Percentiles rank a stretch among this genome's conserved stretches.
phyloP scores from a whole-genome alignment of 2,888 invertebrate species.

The Aphodius granarius region DNA sequence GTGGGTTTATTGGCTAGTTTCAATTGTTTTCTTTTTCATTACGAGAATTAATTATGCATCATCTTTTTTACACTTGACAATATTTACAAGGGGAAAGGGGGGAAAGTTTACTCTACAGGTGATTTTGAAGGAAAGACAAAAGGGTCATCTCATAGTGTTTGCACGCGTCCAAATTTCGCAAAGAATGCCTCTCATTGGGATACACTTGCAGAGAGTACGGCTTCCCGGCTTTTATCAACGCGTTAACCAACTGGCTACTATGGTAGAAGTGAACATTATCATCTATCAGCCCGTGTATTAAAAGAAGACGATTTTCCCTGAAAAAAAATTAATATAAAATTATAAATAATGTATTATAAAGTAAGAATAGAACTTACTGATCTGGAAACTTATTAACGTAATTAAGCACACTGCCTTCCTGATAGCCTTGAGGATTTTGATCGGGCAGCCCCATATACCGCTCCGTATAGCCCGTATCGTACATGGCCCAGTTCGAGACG shows the following conservation, averaged over 20 bases:
- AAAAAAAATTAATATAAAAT: conserved; percentile 30
- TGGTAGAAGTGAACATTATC: conserved; percentile 99
- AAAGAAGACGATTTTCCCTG: conserved; percentile 85
- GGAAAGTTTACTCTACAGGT: conserved; percentile 56
- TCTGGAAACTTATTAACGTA: conserved; percentile 89
- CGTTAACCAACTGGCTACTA: conserved; percentile 87
- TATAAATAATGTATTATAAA: neutral
- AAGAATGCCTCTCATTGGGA: conserved; percentile 94
- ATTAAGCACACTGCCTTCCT: conserved; percentile 80
- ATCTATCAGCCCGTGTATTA: conserved; percentile 96
- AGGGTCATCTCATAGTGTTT: conserved; percentile 96
- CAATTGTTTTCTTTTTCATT: neutral
- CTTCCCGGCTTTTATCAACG: conserved; percentile 91
- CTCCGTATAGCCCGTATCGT: conserved; percentile 99
- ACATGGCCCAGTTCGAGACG: conserved; percentile 95
- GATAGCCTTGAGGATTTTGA: conserved; percentile 77
- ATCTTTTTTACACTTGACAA: neutral
- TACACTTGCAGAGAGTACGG: conserved; percentile 95
- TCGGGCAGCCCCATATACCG: conserved; percentile 91
- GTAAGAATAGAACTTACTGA: conserved; percentile 65
- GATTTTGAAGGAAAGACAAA: conserved; percentile 86
- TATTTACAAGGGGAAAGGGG: neutral
- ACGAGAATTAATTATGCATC: neutral
- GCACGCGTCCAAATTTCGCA: conserved; percentile 89
- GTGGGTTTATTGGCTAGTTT: no score